Evolutionary conservation across 53 echinoderm and acorn worm genomes (phyloP).

Genomic region (Astropecten irregularis): DNA sequence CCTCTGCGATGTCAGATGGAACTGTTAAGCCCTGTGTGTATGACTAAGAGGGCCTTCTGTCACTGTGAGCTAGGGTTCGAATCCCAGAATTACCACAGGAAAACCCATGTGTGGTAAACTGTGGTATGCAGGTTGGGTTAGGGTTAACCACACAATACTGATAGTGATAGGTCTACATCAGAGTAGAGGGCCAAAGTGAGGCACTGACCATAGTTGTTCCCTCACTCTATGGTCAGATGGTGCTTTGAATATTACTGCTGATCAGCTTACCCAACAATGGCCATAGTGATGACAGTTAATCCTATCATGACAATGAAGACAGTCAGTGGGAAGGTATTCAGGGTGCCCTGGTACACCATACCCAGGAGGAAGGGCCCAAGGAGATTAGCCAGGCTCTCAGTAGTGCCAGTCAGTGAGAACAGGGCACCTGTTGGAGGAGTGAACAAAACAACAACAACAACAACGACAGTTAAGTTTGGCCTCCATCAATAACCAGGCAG

Average conservation of each 20-base stretch:
- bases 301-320: constrained; percentile 53
- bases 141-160: too few species aligned
- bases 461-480: not conserved
- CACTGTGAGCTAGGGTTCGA: too few species aligned
- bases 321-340: constrained; percentile 1
- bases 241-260: not conserved
- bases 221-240: not conserved
- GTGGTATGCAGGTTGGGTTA: too few species aligned
- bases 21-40: too few species aligned
- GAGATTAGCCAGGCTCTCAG: constrained; percentile 28
- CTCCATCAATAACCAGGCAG: not conserved
- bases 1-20: too few species aligned
- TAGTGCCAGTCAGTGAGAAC: constrained; percentile 42
- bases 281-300: constrained; percentile 4
- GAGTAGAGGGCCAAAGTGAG: too few species aligned
- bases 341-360: constrained; percentile 19
- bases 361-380: constrained; percentile 32
- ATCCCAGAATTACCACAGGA: too few species aligned
- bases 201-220: too few species aligned
- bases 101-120: too few species aligned
- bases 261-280: constrained; percentile 40
- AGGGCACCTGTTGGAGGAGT: constrained; percentile 12
- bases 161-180: too few species aligned
- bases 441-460: not conserved
- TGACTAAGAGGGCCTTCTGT: too few species aligned